Conservation (phyloP, 2,888 invertebrate species). For the Caenorhabditis panamensis region DNA sequence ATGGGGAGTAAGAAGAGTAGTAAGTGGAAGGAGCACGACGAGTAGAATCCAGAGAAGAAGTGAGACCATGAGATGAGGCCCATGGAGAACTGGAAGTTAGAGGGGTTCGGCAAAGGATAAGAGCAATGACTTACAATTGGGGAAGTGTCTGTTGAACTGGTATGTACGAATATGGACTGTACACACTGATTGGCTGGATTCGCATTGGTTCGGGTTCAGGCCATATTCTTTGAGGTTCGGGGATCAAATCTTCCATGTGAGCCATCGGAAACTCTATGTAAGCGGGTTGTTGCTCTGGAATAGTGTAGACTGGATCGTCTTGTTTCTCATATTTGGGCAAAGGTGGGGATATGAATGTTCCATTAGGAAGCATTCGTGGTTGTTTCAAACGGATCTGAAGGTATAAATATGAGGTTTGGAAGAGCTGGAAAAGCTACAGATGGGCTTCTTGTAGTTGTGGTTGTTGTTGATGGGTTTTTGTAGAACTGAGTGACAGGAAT, state of each 20-base stretch:
- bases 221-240: constrained; percentile 57
- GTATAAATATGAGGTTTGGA: too few species aligned
- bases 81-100: constrained; percentile 30
- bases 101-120: background rate
- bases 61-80: constrained; percentile 26
- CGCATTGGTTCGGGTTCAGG: constrained; percentile 55
- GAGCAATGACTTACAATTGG: constrained; percentile 31
- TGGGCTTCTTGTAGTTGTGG: constrained; percentile 34
- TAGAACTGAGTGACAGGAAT: constrained; percentile 42
- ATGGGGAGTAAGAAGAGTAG: constrained; percentile 29
- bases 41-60: constrained; percentile 33
- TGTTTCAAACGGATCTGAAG: constrained; percentile 42
- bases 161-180: constrained; percentile 36
- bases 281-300: constrained; percentile 25
- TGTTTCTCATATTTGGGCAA: constrained; percentile 47
- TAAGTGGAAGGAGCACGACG: constrained; percentile 33
- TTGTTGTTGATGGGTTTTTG: constrained; percentile 19
- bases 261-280: constrained; percentile 36
- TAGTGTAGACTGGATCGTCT: constrained; percentile 24
- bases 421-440: constrained; percentile 2
- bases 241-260: constrained; percentile 47
- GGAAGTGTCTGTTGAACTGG: constrained; percentile 27
- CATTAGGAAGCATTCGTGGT: constrained; percentile 48
- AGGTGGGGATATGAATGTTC: constrained; percentile 56
- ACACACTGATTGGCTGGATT: constrained; percentile 53